Evolutionary conservation across 2,888 invertebrate species (phyloP).

Genomic region (Eilema caniola): DNA sequence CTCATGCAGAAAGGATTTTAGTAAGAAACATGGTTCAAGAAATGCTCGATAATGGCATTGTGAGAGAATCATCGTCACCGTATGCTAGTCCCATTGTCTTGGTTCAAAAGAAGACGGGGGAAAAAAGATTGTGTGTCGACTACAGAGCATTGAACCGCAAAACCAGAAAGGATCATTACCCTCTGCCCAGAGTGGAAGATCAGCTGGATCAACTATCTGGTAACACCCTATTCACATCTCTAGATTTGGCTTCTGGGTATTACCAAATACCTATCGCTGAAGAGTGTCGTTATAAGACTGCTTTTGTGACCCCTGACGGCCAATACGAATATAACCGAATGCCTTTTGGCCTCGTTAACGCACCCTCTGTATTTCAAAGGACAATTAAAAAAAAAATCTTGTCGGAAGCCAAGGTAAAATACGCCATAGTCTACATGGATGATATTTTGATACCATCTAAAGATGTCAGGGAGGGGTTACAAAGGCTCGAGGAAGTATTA

Average conservation of each 20-base stretch:
- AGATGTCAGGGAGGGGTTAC: slow-evolving; percentile 8
- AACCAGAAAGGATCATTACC: slow-evolving; percentile 16
- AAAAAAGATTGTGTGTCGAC: slow-evolving; percentile 8
- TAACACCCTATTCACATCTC: neutral
- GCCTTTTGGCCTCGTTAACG: too few relatives aligned
- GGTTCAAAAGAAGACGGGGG: slow-evolving; percentile 11
- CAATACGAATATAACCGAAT: too few relatives aligned
- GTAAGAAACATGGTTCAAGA: slow-evolving; percentile 11
- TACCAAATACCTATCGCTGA: too few relatives aligned
- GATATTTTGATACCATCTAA: slow-evolving; percentile 13
- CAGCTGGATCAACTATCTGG: slow-evolving; percentile 5
- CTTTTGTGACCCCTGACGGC: too few relatives aligned
- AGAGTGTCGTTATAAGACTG: too few relatives aligned
- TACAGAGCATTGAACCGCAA: slow-evolving; percentile 1
- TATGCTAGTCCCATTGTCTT: slow-evolving; percentile 13
- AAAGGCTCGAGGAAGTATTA: slow-evolving; percentile 14
- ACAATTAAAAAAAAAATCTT: slow-evolving; percentile 19
- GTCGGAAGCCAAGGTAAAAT: neutral
- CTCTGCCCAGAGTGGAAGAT: slow-evolving; percentile 2
- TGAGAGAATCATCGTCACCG: slow-evolving; percentile 10
- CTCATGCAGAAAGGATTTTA: neutral
- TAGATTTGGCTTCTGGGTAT: too few relatives aligned
- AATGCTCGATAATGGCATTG: neutral
- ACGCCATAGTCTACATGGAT: slow-evolving; percentile 20
- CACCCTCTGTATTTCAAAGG: too few relatives aligned